Conservation (phyloP, 2,113 vertebrate species). For the Ochotona princeps region DNA sequence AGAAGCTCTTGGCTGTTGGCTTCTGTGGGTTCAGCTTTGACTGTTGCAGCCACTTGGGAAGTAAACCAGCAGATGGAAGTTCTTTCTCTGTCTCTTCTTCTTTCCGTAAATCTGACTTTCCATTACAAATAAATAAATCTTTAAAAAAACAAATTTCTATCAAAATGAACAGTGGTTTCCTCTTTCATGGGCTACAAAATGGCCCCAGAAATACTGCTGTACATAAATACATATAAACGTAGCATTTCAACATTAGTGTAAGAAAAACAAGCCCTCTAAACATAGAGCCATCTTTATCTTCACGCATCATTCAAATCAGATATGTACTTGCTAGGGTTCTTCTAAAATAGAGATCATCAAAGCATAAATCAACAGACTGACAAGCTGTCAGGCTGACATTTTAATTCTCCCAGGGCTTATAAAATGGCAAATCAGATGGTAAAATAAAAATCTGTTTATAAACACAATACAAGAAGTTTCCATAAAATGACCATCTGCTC, state of each 20-base stretch:
- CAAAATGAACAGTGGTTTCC: slow-evolving; percentile 14
- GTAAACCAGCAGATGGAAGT: too few relatives aligned
- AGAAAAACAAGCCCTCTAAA: background rate
- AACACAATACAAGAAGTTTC: background rate
- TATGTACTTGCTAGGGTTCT: background rate
- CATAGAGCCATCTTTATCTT: background rate
- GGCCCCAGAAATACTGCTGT: background rate
- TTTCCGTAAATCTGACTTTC: too few relatives aligned
- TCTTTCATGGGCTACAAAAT: slow-evolving; percentile 2
- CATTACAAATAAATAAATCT: too few relatives aligned
- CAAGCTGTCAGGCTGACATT: slow-evolving; percentile 2
- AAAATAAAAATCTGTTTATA: slow-evolving; percentile 12
- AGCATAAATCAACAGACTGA: background rate
- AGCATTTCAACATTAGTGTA: background rate
- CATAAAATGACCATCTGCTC: slow-evolving; percentile 22
- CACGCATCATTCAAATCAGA: background rate
- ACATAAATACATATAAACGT: background rate
- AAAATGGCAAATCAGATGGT: slow-evolving; percentile 28
- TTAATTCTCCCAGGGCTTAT: background rate
- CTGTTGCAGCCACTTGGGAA: too few relatives aligned
- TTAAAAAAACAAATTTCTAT: background rate
- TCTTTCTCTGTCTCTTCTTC: too few relatives aligned
- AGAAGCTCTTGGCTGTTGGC: too few relatives aligned
- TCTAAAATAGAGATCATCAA: slow-evolving; percentile 42
- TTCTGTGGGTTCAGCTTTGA: too few relatives aligned